phyloP scores from a whole-genome alignment of 2,888 invertebrate species.

The Yponomeuta malinellus region DNA sequence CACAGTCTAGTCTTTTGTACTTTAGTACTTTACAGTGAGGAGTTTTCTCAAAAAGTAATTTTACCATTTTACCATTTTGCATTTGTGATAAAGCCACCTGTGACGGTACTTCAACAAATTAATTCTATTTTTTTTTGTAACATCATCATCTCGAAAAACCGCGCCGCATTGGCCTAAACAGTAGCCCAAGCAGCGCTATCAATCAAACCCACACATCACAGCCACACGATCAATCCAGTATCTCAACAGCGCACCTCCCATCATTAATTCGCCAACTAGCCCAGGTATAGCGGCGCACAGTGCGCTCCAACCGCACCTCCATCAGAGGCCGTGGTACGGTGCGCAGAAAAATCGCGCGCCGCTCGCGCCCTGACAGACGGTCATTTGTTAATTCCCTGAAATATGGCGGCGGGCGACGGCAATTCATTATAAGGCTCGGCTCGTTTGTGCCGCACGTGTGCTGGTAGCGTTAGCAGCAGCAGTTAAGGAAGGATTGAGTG shows the following conservation, averaged over 20 bases:
- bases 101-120: no score
- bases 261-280: conserved; percentile 12
- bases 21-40: no score
- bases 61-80: no score
- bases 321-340: conserved; percentile 63
- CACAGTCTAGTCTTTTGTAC: no score
- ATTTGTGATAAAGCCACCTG: no score
- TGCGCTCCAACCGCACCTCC: conserved; percentile 51
- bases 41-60: no score
- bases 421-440: conserved; percentile 70
- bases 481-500: background rate
- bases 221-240: background rate
- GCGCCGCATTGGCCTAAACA: background rate
- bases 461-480: conserved; percentile 42
- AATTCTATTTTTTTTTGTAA: no score
- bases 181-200: background rate
- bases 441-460: conserved; percentile 71
- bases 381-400: conserved; percentile 75
- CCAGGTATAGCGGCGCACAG: background rate
- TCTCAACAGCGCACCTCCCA: background rate
- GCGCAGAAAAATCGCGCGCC: conserved; percentile 70
- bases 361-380: conserved; percentile 62
- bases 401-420: conserved; percentile 70
- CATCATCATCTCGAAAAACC: background rate
- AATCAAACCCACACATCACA: background rate